Base-by-base conservation (phyloP, 2,888 invertebrate genomes). In the Hedychridium roseum region DNA sequence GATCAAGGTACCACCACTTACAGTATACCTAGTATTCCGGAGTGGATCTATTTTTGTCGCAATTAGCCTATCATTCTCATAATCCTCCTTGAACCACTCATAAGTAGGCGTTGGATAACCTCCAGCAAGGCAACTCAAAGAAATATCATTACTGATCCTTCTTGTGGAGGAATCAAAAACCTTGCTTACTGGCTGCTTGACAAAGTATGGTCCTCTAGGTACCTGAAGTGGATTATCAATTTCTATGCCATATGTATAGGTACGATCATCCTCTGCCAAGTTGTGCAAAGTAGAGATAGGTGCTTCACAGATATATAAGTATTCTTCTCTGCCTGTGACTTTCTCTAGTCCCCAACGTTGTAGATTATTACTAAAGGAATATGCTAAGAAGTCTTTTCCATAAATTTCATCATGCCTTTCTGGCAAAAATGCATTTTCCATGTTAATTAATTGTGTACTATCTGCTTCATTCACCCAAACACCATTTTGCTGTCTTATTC, bases 101-200 rank as follows among this genome's bases (percentile, higher is more conserved):
- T 97, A 97, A 0, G 86, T 86, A 0, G 97, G 95, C 15, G 92
- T 86, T 2, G 97, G 97, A 77, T 88, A 95, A 0, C 95, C 96
- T 57, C 87, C 90, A 59, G 92, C 92, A 47, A 91, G 81, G 69
- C 93, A 94, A 58, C 88, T 88, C 6, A 96, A 76, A 5, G 89
- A 85, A 0, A 93, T 87, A 79, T 91, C 89, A 73, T 92, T 90
- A 12, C 83, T 83, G 37, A 85, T 74, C 56, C 86, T 86, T 57
- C 86, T 84, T 65, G 86, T 86, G 6, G 88, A 86, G 5, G 90
- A 85, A 79, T 95, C 95, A 79, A 91, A 94, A 9, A 92, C 90
- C 12, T 87, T 90, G 72, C 91, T 88, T 9, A 83, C 82, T 0
- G 97, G 96, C 73, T 96, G 92, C 66, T 88, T 87, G 5, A 90